Conservation (phyloP, 1,140 invertebrate genomes). For the Drosophila seguyi region DNA sequence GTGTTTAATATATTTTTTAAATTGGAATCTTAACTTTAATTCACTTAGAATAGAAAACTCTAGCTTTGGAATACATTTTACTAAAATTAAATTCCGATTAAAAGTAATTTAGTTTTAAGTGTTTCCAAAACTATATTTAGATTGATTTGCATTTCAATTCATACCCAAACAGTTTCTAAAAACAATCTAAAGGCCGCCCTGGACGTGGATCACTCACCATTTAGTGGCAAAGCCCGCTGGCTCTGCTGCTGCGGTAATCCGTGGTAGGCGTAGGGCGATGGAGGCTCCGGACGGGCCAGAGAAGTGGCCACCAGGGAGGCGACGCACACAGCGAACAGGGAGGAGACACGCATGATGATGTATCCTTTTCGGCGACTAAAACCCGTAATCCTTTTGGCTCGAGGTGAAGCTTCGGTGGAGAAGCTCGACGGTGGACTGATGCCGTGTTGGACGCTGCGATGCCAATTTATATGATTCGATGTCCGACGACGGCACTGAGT, state of each 20-base stretch:
- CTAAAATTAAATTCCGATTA: no score
- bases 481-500: constrained; percentile 52
- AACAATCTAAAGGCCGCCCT: not conserved
- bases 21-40: no score
- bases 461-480: constrained; percentile 76
- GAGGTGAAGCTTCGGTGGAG: constrained; percentile 50
- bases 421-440: constrained; percentile 74
- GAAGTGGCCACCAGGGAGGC: constrained; percentile 85
- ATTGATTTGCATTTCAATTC: no score
- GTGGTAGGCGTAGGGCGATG: constrained; percentile 87
- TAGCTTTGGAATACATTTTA: not conserved
- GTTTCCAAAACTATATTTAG: no score
- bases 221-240: constrained; percentile 70
- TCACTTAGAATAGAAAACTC: no score
- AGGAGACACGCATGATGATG: constrained; percentile 67
- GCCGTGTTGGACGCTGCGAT: constrained; percentile 35
- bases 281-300: constrained; percentile 87
- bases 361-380: constrained; percentile 42
- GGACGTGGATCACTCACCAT: constrained; percentile 57
- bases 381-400: constrained; percentile 72
- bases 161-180: not conserved
- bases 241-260: constrained; percentile 85
- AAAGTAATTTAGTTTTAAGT: no score
- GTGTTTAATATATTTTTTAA: no score
- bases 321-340: constrained; percentile 86